Evolutionary conservation across 92 coral and sea anemone species (phyloP).

Genomic region (Umimayanthus kanabou): DNA sequence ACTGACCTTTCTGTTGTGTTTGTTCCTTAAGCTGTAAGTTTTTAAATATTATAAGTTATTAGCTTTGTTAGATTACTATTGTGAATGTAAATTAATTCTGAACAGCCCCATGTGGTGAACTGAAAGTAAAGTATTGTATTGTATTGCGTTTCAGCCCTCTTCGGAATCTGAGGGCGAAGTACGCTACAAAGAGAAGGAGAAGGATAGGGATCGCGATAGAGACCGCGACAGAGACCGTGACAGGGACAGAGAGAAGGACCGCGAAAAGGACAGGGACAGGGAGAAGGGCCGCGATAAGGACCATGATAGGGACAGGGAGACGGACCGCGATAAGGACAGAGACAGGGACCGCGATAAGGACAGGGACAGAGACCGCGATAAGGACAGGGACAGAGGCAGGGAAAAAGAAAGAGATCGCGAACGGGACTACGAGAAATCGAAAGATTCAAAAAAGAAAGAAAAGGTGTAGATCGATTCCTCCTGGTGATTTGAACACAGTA

Average conservation of each 20-base stretch:
- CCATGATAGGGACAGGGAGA: conserved; percentile 56
- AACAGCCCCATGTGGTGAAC: no score
- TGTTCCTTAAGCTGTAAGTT: background rate
- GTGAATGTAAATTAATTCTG: no score
- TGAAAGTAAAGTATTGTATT: no score
- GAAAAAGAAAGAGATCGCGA: conserved; percentile 72
- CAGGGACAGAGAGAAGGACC: conserved; percentile 50
- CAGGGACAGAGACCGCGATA: conserved; percentile 58
- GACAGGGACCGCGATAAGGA: conserved; percentile 65
- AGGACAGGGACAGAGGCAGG: conserved; percentile 65
- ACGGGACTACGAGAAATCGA: conserved; percentile 40
- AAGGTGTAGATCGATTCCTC: conserved; percentile 35
- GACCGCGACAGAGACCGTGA: conserved; percentile 61
- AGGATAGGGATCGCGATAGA: conserved; percentile 58
- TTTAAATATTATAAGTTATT: no score
- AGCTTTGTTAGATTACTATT: no score
- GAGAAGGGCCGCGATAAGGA: conserved; percentile 68
- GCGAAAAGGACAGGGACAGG: conserved; percentile 53
- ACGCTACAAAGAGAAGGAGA: conserved; percentile 77
- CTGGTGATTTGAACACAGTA: background rate
- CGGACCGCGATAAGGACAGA: conserved; percentile 58
- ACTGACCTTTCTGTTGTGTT: background rate
- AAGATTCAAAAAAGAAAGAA: conserved; percentile 40
- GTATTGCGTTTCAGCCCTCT: conserved; percentile 57
- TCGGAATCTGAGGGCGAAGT: conserved; percentile 89